Evolutionary conservation across 2,888 invertebrate species (phyloP).

Genomic region (Sipha maydis): DNA sequence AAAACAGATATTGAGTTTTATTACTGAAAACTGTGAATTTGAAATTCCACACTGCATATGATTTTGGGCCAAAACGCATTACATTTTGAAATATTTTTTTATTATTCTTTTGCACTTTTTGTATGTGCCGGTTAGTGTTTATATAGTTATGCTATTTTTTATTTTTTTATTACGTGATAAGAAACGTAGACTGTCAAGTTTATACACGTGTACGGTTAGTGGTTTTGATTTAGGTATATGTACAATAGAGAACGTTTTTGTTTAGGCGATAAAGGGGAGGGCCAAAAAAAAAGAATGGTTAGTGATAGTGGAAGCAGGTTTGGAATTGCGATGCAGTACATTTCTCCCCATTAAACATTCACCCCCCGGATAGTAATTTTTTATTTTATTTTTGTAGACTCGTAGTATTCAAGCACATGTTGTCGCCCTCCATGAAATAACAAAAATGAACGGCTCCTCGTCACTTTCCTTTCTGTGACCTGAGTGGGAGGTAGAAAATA

Average conservation of each 20-base stretch:
- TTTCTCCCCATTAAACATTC: conserved; percentile 59
- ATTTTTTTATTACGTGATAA: conserved; percentile 4
- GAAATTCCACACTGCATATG: neutral
- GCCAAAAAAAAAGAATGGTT: conserved; percentile 12
- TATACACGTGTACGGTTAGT: conserved; percentile 1
- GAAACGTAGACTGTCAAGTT: conserved; percentile 5
- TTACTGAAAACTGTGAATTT: neutral
- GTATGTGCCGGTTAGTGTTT: neutral
- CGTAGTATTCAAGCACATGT: conserved; percentile 46
- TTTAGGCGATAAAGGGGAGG: conserved; percentile 20
- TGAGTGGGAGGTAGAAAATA: neutral
- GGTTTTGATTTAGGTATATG: conserved; percentile 19
- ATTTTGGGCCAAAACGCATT: neutral
- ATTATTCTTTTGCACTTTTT: neutral
- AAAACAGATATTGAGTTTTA: too few relatives aligned
- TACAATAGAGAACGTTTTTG: conserved; percentile 11
- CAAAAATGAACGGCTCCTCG: conserved; percentile 46
- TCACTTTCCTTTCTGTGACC: neutral
- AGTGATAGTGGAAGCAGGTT: conserved; percentile 10
- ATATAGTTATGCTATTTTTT: neutral
- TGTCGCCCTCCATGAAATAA: conserved; percentile 45
- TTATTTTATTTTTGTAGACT: conserved; percentile 24
- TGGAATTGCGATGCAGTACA: conserved; percentile 34
- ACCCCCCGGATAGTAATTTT: conserved; percentile 30
- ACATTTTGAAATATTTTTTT: neutral